Percentiles rank a stretch among this genome's conserved stretches.
Conservation (phyloP, 1,140 invertebrate genomes). For the Brachionus asplanchnoidis region DNA sequence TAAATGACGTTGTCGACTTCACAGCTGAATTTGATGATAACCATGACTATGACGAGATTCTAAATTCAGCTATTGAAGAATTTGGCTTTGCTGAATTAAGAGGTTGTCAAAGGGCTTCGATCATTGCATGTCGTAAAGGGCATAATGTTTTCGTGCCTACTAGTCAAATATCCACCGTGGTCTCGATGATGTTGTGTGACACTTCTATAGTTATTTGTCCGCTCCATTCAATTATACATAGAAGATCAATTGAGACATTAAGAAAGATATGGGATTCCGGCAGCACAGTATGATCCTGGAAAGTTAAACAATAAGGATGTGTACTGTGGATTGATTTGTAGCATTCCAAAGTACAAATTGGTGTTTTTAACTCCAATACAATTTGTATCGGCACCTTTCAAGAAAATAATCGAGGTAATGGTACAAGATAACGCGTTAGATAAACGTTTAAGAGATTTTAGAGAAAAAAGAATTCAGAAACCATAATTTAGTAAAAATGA, state of each 20-base stretch:
- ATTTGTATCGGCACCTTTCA: slow-evolving; percentile 55
- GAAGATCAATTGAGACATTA: slow-evolving; percentile 74
- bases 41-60: too few species aligned
- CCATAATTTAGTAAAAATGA: too few species aligned
- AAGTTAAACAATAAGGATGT: slow-evolving; percentile 58
- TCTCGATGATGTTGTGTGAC: slow-evolving; percentile 67
- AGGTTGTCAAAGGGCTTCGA: slow-evolving; percentile 83
- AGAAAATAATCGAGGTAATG: neutral
- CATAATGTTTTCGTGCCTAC: slow-evolving; percentile 89
- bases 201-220: slow-evolving; percentile 83
- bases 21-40: too few species aligned
- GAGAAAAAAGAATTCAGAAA: too few species aligned
- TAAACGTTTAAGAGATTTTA: too few species aligned
- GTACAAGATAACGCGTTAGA: neutral
- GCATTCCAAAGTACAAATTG: neutral
- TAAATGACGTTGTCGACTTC: too few species aligned
- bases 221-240: slow-evolving; percentile 79
- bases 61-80: slow-evolving; percentile 53
- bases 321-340: slow-evolving; percentile 44
- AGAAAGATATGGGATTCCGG: slow-evolving; percentile 58
- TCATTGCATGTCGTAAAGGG: slow-evolving; percentile 80
- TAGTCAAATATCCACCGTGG: slow-evolving; percentile 86
- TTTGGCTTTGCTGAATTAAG: slow-evolving; percentile 83
- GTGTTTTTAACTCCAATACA: slow-evolving; percentile 96
- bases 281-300: slow-evolving; percentile 59